Evolutionary conservation across 2,797 vertebrate species (phyloP), one percentile per base, ranked within the genome.

Genomic region (Hypotaenidia philippensis): DNA sequence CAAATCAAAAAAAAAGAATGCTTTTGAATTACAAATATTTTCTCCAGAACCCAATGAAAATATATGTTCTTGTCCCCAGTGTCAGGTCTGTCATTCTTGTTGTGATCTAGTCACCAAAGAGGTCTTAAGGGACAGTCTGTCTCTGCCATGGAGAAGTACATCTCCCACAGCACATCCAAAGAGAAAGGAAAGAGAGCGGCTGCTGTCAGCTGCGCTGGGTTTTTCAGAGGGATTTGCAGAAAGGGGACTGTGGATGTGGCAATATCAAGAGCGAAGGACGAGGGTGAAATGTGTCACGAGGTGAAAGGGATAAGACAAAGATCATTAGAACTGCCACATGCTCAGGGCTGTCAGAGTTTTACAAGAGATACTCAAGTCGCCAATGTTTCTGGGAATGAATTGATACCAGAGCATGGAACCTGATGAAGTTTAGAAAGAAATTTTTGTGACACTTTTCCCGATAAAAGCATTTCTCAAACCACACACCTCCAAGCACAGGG

Each of bases 261-360:
- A 59, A 4, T 11, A 53, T 47, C 23, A 5, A 17, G 66, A 69
- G 88, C 63, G 63, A 77, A 89, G 41, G 26, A 45, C n/a, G 79
- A 86, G 72, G 3, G 15, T 70, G 63, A 69, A 92, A 74, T 1
- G 27, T 94, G 94, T 79, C 96, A 69, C 0, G 60, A 74, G 95
- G 85, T 91, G 74, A 92, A 85, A 84, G 53, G 89, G 36, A 3
- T 92, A 56, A 89, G 92, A 80, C 68, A 80, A 41, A 55, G 50
- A 81, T 85, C 66, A 6, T 84, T 70, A 81, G 59, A 94, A 49
- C 53, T 89, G 92, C 94, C 93, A 78, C 63, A 41, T 9, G 76
- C 79, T 92, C 32, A 45, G 88, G 80, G 60, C 87, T 92, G 92
- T 90, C 96, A 96, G 25, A 77, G 75, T 61, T 75, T 44, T 34